Percentiles rank a stretch among this genome's conserved stretches.
Conservation (phyloP, 2,113 vertebrate genomes). For the Lagopus leucura region DNA sequence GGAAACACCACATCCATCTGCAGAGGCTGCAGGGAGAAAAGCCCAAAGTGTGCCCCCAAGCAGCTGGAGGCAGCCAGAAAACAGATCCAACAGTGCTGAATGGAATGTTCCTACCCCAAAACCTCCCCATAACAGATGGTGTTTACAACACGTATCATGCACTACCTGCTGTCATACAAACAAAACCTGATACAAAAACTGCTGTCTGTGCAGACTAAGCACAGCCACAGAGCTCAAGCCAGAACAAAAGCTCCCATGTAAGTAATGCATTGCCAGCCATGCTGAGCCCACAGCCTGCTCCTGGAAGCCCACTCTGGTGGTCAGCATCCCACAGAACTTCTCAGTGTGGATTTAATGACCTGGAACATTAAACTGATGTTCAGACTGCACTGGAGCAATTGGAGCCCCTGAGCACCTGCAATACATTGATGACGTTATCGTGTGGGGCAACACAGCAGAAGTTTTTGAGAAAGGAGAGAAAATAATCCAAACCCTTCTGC, state of each 20-base stretch:
- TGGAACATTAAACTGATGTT: too few relatives aligned
- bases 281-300: rapidly evolving
- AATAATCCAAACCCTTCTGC: too few relatives aligned
- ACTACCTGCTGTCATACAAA: neutral
- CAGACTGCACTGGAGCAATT: too few relatives aligned
- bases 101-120: neutral
- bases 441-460: too few relatives aligned
- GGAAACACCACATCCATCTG: rapidly evolving
- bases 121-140: neutral
- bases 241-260: neutral
- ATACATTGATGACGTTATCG: too few relatives aligned
- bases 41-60: rapidly evolving
- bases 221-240: rapidly evolving
- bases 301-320: rapidly evolving
- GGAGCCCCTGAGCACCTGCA: too few relatives aligned
- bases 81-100: neutral
- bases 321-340: neutral
- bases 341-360: neutral
- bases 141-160: neutral
- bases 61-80: neutral
- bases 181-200: rapidly evolving
- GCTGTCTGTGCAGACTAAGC: neutral
- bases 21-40: rapidly evolving
- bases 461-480: too few relatives aligned
- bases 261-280: rapidly evolving